phyloP scores from a whole-genome alignment of 2,888 invertebrate genomes.

The Caenorhabditis angaria region DNA sequence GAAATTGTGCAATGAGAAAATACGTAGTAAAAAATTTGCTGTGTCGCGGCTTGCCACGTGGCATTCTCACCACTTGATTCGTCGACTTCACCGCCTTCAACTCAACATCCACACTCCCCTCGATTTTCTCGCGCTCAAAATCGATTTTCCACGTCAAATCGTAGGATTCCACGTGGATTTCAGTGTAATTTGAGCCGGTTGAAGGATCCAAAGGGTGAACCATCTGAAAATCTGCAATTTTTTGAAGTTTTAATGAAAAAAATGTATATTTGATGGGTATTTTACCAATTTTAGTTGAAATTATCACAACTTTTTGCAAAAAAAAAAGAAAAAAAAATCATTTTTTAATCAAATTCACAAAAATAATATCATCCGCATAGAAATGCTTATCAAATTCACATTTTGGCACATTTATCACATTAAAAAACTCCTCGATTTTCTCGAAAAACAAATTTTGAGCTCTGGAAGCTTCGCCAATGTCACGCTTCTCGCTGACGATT shows the following conservation, averaged over 20 bases:
- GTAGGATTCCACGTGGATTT: constrained; percentile 52
- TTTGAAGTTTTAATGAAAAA: not conserved
- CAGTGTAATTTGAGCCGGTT: constrained; percentile 58
- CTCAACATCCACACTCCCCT: constrained; percentile 47
- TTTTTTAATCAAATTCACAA: constrained; percentile 29
- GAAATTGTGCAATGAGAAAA: too few relatives aligned
- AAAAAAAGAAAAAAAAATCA: constrained; percentile 9
- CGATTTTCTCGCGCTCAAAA: constrained; percentile 51
- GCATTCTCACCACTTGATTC: constrained; percentile 17
- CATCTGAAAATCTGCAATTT: constrained; percentile 10
- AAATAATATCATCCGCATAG: constrained; percentile 78
- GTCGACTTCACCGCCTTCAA: constrained; percentile 20
- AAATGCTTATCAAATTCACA: constrained; percentile 78
- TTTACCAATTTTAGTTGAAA: too few relatives aligned
- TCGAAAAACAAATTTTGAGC: constrained; percentile 76
- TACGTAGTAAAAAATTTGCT: too few relatives aligned
- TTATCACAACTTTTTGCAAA: too few relatives aligned
- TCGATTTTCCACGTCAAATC: constrained; percentile 64
- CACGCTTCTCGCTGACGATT: constrained; percentile 80
- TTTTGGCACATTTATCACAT: constrained; percentile 76
- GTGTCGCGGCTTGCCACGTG: too few relatives aligned
- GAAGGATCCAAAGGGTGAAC: constrained; percentile 51
- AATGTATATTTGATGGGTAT: not conserved
- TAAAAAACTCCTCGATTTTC: constrained; percentile 72
- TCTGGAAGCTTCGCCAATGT: constrained; percentile 77